Evolutionary conservation across 2,113 vertebrate species (phyloP), one percentile per base, ranked within the genome.

Genomic region (Pteropus alecto): DNA sequence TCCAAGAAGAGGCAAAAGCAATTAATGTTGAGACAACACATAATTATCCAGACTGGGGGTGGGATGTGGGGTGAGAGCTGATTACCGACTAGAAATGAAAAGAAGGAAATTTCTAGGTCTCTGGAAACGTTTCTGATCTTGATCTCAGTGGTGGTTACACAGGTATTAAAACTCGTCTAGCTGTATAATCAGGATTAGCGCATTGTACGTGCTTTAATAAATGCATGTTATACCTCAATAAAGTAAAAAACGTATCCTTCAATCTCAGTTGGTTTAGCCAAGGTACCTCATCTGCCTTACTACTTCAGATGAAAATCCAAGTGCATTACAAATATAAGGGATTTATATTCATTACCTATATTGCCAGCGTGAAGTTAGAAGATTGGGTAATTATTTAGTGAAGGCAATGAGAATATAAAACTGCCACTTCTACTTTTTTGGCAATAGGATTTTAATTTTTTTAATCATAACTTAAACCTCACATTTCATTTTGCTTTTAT

Each of bases 401-500:
- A 96, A 82, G 24, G 71, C 70, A 81, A 67, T 73, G 71, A 84
- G 46, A 87, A 71, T 70, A 92, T 90, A 76, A 95, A 97, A 86
- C 73, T 86, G 46, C 60, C 41, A 63, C 35, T 46, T 89, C 61
- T 38, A 38, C 38, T 91, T 83, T 90, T 95, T 92, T 87, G 91
- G 77, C 81, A 93, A 82, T 82, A 54, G 60, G 28, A 18, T 63
- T 84, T 95, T 87, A 93, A 95, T 94, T 95, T 85, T 93, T 76
- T 93, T 78, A 84, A 84, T 70, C 51, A 43, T 91, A 94, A 74
- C 43, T 93, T 90, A 88, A 93, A 93, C 56, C 61, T n/a, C 26
- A 48, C 38, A 85, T 74, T 94, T 96, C 35, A 74, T 63, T 97
- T 94, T 97, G 58, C 33, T 89, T 95, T 97, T 95, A 96, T 87